These are phyloP conservation scores for Apamea monoglypha DNA, from an alignment of 2,888 invertebrate genomes.

Conservation along the genomic window DNA sequence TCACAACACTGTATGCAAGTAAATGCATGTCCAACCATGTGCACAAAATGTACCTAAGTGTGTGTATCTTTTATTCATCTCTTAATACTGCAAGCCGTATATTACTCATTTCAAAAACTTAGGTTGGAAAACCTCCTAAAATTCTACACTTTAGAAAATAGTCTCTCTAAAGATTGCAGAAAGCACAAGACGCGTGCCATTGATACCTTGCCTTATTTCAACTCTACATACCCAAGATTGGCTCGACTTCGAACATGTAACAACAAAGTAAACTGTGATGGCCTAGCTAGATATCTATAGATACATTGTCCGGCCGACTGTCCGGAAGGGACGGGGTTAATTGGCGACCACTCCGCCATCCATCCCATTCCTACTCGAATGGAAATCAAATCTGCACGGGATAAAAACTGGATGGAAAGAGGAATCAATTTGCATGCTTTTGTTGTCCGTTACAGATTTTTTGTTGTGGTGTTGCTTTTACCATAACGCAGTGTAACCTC, in stretches of 20 bases:
- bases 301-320: conserved; percentile 9
- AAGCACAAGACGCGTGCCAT: background rate
- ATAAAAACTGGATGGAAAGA: conserved; percentile 14
- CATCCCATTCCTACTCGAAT: conserved; percentile 18
- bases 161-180: background rate
- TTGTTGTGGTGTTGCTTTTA: background rate
- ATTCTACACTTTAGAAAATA: background rate
- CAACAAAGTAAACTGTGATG: background rate
- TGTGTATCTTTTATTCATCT: background rate
- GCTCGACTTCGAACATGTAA: background rate
- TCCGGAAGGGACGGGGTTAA: conserved; percentile 29
- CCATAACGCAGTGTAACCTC: background rate
- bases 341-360: conserved; percentile 42
- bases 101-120: background rate
- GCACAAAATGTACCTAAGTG: background rate
- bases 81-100: background rate
- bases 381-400: conserved; percentile 37
- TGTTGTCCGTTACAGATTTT: background rate
- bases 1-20: background rate
- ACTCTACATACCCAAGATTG: background rate
- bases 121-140: too few species aligned
- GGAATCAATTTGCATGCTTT: conserved; percentile 32
- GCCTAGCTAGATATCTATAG: background rate
- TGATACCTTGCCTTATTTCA: background rate
- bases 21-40: too few species aligned